A percentile compares a stretch with the other conserved stretches of the same genome.
Conservation (phyloP, 2,113 vertebrate genomes). For the Barnardius zonarius region DNA sequence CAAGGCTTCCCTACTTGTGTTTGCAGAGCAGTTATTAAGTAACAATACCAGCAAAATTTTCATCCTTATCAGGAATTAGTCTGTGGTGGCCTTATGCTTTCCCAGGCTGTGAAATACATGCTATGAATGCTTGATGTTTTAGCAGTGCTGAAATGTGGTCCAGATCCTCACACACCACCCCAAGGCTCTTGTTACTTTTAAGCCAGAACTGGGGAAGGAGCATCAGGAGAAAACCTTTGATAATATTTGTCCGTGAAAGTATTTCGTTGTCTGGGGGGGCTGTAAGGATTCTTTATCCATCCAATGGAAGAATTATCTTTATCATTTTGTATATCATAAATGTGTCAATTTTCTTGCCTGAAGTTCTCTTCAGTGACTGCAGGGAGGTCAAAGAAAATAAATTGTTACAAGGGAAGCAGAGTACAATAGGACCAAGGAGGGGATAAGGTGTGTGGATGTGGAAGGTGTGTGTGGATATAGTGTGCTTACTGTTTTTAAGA, state of each 20-base stretch:
- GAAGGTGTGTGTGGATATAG: neutral
- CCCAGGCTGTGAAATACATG: neutral
- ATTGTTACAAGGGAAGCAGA: neutral
- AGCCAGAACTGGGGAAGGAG: neutral
- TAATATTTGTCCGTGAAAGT: neutral
- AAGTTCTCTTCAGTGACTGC: neutral
- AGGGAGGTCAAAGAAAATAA: neutral
- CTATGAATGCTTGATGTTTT: fast-evolving
- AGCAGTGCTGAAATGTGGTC: neutral
- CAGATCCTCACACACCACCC: neutral
- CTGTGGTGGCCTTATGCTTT: neutral
- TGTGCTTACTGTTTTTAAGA: neutral
- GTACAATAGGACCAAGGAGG: neutral
- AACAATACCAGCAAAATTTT: neutral
- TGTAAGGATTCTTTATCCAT: neutral
- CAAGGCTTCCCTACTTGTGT: neutral
- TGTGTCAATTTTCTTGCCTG: neutral
- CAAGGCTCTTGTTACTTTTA: neutral
- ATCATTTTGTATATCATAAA: neutral
- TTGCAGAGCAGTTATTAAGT: neutral
- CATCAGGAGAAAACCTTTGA: neutral
- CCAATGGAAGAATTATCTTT: neutral
- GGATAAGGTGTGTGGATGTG: neutral
- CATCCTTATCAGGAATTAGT: neutral
- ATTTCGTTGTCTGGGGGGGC: neutral